Conservation (phyloP, 2,888 invertebrate genomes). For the Luperina nickerlii region DNA sequence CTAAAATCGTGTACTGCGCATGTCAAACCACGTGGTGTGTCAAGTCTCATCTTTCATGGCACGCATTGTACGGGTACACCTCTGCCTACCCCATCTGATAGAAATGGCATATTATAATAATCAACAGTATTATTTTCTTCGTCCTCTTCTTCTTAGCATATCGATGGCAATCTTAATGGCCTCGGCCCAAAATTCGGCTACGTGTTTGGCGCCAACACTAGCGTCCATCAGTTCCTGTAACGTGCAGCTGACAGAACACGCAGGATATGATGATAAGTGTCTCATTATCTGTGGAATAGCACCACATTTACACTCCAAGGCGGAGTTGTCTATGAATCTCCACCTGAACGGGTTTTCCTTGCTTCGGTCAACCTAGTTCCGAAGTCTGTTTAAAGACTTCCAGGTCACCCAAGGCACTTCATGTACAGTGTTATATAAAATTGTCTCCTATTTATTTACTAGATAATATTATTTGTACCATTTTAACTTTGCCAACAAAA, state of each 20-base stretch:
- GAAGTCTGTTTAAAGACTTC: no score
- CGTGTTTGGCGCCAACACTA: background rate
- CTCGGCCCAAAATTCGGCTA: background rate
- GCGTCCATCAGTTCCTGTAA: background rate
- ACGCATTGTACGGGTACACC: no score
- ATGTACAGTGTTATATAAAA: background rate
- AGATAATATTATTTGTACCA: background rate
- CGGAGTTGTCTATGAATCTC: no score
- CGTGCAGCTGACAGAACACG: background rate
- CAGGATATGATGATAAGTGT: background rate
- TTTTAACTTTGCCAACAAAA: constrained; percentile 4
- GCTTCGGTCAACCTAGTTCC: no score
- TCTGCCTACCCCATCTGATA: background rate
- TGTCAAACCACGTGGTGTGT: no score
- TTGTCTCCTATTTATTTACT: no score
- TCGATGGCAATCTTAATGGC: background rate
- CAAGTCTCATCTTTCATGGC: no score
- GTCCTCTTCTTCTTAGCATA: background rate
- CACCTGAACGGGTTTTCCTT: no score
- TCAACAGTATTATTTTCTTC: background rate
- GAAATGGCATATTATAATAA: background rate
- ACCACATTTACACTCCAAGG: background rate
- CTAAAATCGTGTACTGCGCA: no score
- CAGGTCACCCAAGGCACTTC: background rate
- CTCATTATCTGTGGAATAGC: background rate